Percentiles rank a stretch among this genome's conserved stretches.
Conservation (phyloP, 2,113 vertebrate species). For the Pitta sordida region DNA sequence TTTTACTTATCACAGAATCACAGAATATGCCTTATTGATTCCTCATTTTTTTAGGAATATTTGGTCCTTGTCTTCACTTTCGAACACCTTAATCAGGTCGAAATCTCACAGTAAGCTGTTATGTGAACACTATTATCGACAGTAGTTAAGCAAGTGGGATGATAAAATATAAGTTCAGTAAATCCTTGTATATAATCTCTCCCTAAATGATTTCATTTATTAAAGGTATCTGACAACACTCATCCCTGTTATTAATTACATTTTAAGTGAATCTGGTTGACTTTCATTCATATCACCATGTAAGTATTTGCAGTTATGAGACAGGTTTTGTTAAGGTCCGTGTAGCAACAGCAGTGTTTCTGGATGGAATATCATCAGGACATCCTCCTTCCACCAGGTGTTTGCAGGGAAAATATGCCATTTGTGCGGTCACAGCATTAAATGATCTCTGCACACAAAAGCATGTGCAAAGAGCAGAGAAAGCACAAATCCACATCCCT, state of each 20-base stretch:
- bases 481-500: conserved; percentile 43
- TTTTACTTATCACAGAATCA: background rate
- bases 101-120: conserved; percentile 60
- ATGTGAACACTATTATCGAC: conserved; percentile 53
- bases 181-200: conserved; percentile 36
- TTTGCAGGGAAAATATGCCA: background rate
- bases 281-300: background rate
- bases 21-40: conserved; percentile 4
- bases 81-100: background rate
- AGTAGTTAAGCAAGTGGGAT: conserved; percentile 45
- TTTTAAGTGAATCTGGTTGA: background rate
- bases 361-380: background rate
- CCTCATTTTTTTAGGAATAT: conserved; percentile 13
- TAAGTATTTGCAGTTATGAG: background rate
- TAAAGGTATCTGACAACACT: background rate
- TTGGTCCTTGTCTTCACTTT: background rate
- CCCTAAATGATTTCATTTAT: background rate
- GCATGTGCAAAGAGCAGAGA: background rate
- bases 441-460: background rate
- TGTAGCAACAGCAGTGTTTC: background rate
- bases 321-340: background rate
- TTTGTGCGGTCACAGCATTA: conserved; percentile 61
- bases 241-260: background rate
- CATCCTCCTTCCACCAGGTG: background rate
- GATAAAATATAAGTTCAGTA: conserved; percentile 40